Conservation (phyloP, 2,113 vertebrate species). For the Pteropus alecto region DNA sequence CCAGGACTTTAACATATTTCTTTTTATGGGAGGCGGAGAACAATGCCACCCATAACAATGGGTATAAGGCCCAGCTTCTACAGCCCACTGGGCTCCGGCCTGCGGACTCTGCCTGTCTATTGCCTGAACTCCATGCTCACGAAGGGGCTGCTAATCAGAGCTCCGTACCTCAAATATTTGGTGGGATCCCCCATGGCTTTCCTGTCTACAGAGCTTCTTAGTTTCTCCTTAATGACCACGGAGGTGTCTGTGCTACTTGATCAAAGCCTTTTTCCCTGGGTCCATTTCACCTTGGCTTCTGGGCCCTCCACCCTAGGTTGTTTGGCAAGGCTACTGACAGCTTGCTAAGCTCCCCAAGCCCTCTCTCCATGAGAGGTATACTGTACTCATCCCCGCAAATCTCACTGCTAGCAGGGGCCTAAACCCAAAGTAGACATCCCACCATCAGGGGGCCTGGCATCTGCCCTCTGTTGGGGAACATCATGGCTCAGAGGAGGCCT, state of each 20-base stretch:
- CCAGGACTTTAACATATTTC: background rate
- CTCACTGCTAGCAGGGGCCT: background rate
- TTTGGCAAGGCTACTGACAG: background rate
- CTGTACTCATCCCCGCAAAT: background rate
- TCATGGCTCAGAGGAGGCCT: background rate
- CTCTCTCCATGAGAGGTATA: background rate
- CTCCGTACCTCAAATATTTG: background rate
- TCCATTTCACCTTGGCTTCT: background rate
- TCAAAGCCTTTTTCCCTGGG: background rate
- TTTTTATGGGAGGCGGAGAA: background rate
- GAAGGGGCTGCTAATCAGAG: background rate
- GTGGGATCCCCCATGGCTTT: background rate
- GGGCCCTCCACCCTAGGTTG: background rate
- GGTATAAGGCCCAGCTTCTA: background rate
- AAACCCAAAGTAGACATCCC: background rate
- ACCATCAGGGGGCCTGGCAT: accelerated
- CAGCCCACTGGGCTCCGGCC: background rate
- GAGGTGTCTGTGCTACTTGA: background rate
- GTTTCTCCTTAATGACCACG: background rate
- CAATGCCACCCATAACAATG: background rate
- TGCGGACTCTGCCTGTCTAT: background rate
- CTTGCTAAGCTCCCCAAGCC: background rate
- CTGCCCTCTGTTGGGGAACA: background rate
- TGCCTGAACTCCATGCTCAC: background rate
- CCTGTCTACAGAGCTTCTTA: background rate